These are phyloP conservation scores for Apogon talboti DNA, from an alignment of 2,797 vertebrate species.

Conservation along the genomic window DNA sequence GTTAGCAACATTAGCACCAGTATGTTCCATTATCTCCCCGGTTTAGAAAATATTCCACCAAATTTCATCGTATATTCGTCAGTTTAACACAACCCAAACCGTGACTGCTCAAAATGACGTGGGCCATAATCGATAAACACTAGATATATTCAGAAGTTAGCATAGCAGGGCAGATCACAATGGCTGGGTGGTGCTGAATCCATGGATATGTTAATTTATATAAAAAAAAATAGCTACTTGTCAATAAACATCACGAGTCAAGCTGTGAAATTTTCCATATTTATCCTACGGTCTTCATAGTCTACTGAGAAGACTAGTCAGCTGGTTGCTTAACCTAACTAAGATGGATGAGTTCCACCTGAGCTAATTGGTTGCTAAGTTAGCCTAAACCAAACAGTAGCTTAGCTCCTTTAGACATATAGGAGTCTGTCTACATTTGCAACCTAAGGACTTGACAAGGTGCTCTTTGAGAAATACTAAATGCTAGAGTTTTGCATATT, in stretches of 20 bases:
- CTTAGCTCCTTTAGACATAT: neutral
- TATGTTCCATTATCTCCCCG: constrained; percentile 11
- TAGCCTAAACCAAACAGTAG: too few relatives aligned
- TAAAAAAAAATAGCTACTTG: rapidly evolving
- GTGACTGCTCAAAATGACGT: neutral
- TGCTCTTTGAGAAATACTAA: neutral
- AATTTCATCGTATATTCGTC: constrained; percentile 14
- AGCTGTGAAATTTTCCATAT: constrained; percentile 13
- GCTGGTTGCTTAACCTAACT: too few relatives aligned
- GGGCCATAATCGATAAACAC: rapidly evolving
- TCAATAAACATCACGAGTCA: rapidly evolving
- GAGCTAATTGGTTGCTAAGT: too few relatives aligned
- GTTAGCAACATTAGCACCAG: constrained; percentile 65
- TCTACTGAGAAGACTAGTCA: neutral
- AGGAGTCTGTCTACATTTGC: rapidly evolving
- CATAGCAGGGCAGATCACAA: neutral
- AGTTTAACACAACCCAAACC: constrained; percentile 3
- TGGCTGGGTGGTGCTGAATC: rapidly evolving
- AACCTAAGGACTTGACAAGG: neutral
- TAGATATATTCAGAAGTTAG: constrained; percentile 8
- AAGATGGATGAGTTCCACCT: too few relatives aligned
- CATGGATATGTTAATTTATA: neutral
- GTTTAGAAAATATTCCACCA: constrained; percentile 21
- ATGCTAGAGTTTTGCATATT: neutral
- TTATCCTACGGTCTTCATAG: constrained; percentile 7